Evolutionary conservation across 2,113 vertebrate species (phyloP).

Genomic region (Nerophis lumbriciformis): DNA sequence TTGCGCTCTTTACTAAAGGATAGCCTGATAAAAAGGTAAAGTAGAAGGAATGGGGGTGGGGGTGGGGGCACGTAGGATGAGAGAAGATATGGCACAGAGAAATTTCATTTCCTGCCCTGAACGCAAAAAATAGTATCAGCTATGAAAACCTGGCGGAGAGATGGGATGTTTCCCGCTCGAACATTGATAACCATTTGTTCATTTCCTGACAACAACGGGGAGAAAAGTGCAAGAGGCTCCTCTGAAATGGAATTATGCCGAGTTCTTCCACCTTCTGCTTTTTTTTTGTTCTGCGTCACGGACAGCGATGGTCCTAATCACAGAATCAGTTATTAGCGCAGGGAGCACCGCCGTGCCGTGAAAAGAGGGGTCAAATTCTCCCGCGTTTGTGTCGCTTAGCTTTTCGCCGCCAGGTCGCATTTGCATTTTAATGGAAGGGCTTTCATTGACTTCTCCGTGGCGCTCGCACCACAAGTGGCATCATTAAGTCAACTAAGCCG

Average conservation of each 20-base stretch:
- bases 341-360: conserved; percentile 60
- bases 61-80: not conserved
- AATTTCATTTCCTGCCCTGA: conserved; percentile 97
- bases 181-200: conserved; percentile 99
- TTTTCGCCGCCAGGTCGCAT: conserved; percentile 89
- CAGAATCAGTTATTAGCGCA: conserved; percentile 86
- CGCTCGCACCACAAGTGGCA: conserved; percentile 98
- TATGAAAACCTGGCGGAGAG: conserved; percentile 85
- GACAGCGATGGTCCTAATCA: conserved; percentile 84
- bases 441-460: conserved; percentile 96
- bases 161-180: conserved; percentile 83
- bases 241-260: conserved; percentile 77
- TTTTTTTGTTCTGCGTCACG: conserved; percentile 69
- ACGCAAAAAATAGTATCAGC: conserved; percentile 87
- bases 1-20: conserved; percentile 41
- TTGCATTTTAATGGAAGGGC: conserved; percentile 99
- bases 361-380: conserved; percentile 79
- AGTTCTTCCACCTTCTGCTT: conserved; percentile 61
- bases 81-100: conserved; percentile 50
- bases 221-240: conserved; percentile 80
- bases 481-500: conserved; percentile 99
- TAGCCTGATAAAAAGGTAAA: conserved; percentile 73
- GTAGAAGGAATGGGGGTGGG: conserved; percentile 20
- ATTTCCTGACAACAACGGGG: conserved; percentile 99
- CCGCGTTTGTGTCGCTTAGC: conserved; percentile 87